These are phyloP conservation scores for Gallinago solitaria DNA, from an alignment of 2,797 vertebrate genomes.

Conservation along the genomic window DNA sequence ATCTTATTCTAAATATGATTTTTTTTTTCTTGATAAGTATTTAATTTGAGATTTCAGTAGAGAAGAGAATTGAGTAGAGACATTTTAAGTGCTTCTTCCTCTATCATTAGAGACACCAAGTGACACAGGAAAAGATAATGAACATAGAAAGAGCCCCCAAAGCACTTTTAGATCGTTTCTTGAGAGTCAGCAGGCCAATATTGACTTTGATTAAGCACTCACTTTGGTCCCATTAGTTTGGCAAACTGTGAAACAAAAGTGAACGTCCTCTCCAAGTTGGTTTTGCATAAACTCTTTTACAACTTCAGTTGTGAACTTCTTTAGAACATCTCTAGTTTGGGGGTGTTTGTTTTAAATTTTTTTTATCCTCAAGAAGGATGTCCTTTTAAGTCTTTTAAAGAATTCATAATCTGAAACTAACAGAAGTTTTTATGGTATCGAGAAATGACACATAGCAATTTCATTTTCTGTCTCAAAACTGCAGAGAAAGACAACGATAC, in stretches of 20 bases:
- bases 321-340: conserved; percentile 9
- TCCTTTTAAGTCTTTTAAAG: conserved; percentile 24
- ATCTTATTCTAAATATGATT: conserved; percentile 52
- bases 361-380: neutral
- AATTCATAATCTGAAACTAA: neutral
- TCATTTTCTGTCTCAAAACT: neutral
- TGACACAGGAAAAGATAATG: conserved; percentile 71
- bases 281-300: conserved; percentile 71
- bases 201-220: conserved; percentile 79
- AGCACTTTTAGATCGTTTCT: conserved; percentile 78
- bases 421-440: neutral
- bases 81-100: conserved; percentile 69
- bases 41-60: conserved; percentile 42
- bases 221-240: conserved; percentile 67
- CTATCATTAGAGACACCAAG: conserved; percentile 69
- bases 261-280: conserved; percentile 58
- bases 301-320: conserved; percentile 68
- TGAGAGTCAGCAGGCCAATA: conserved; percentile 78
- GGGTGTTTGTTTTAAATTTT: fast-evolving
- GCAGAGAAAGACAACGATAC: fast-evolving
- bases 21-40: conserved; percentile 33
- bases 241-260: conserved; percentile 74
- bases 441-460: neutral
- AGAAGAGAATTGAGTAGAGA: conserved; percentile 63
- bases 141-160: conserved; percentile 67